Percentiles rank a stretch among this genome's conserved stretches.
Conservation (phyloP, 2,888 invertebrate species). For the Stenodera caucasica region DNA sequence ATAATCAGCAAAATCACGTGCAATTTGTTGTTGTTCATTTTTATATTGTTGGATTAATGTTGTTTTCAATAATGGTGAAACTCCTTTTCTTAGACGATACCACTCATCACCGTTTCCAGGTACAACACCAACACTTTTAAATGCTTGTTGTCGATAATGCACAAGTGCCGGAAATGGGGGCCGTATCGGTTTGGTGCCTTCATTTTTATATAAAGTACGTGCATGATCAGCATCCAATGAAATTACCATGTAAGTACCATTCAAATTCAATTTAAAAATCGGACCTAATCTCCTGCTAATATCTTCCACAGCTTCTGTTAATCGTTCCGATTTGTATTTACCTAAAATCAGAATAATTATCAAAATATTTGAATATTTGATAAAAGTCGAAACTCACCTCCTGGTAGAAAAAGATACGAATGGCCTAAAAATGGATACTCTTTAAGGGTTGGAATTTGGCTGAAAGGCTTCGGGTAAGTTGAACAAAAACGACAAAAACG, state of each 20-base stretch:
- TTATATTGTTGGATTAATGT: slow-evolving; percentile 55
- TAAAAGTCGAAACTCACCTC: slow-evolving; percentile 49
- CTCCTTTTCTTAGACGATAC: slow-evolving; percentile 59
- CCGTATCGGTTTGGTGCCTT: slow-evolving; percentile 58
- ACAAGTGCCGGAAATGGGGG: slow-evolving; percentile 60
- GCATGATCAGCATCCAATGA: slow-evolving; percentile 59
- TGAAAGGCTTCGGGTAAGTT: slow-evolving; percentile 31
- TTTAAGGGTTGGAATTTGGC: slow-evolving; percentile 42
- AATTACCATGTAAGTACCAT: slow-evolving; percentile 55
- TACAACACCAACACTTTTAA: slow-evolving; percentile 59
- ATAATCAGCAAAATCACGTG: slow-evolving; percentile 55
- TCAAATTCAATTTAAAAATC: slow-evolving; percentile 55
- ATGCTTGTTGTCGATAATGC: slow-evolving; percentile 55
- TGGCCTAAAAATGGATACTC: slow-evolving; percentile 50
- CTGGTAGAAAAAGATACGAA: slow-evolving; percentile 50
- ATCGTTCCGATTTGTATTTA: slow-evolving; percentile 48
- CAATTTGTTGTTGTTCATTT: slow-evolving; percentile 52
- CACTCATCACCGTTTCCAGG: slow-evolving; percentile 64
- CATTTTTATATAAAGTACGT: slow-evolving; percentile 55
- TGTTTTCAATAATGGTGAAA: slow-evolving; percentile 58
- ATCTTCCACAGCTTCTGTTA: slow-evolving; percentile 56
- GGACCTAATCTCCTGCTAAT: slow-evolving; percentile 56
- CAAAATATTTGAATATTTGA: no score
- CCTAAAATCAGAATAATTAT: no score
- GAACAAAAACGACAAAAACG: not conserved